These are phyloP conservation scores for Myzus persicae DNA, from an alignment of 1,140 invertebrate genomes.

Conservation along the genomic window DNA sequence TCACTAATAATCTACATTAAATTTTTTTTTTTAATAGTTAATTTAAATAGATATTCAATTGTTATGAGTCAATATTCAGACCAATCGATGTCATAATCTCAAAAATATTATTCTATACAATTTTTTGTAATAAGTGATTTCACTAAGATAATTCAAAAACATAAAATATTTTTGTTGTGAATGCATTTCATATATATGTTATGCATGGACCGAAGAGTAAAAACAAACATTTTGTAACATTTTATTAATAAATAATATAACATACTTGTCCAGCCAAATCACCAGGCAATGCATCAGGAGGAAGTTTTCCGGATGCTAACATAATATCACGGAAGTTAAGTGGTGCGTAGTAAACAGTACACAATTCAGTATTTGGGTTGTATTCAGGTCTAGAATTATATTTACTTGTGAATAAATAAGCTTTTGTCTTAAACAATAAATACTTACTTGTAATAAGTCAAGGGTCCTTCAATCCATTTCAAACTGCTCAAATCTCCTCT, in stretches of 20 bases:
- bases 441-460: constrained; percentile 69
- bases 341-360: constrained; percentile 90
- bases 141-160: too few species aligned
- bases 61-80: too few species aligned
- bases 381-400: constrained; percentile 64
- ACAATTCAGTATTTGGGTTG: constrained; percentile 71
- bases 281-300: constrained; percentile 92
- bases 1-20: too few species aligned
- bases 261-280: constrained; percentile 72
- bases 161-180: too few species aligned
- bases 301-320: constrained; percentile 94
- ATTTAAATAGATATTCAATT: too few species aligned
- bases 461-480: constrained; percentile 89
- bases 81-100: too few species aligned
- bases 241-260: neutral
- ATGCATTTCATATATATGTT: too few species aligned
- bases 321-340: constrained; percentile 98
- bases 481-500: constrained; percentile 92
- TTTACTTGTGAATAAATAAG: neutral
- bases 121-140: too few species aligned
- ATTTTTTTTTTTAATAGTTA: too few species aligned
- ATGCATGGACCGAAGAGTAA: too few species aligned
- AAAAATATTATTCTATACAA: too few species aligned
- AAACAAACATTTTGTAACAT: too few species aligned
- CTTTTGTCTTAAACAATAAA: neutral